Percentiles rank a stretch among this genome's conserved stretches.
Evolutionary conservation across 2,113 vertebrate genomes (phyloP).

Genomic region (Bucco capensis): DNA sequence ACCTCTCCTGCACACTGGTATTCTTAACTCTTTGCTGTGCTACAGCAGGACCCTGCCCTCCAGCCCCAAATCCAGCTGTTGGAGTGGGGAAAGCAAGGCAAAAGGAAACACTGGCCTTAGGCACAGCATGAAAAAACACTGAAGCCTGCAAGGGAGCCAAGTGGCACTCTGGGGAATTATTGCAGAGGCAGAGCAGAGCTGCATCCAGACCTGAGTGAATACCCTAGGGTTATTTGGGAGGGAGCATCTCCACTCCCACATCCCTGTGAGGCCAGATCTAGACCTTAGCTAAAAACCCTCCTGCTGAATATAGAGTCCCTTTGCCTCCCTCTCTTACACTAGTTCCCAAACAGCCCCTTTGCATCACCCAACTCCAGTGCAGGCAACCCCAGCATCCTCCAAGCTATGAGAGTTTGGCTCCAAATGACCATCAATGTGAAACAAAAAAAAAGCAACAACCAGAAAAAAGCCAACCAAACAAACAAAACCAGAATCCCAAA

Average conservation of each 20-base stretch:
- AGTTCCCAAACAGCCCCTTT: neutral
- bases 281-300: neutral
- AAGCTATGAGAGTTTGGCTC: neutral
- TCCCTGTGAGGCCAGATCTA: neutral
- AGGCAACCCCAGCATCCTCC: neutral
- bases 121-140: neutral
- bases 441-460: neutral
- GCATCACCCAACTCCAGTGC: neutral
- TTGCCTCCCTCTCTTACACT: neutral
- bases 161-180: neutral
- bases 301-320: neutral
- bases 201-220: fast-evolving
- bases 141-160: neutral
- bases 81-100: neutral
- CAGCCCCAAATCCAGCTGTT: neutral
- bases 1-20: neutral
- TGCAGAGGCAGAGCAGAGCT: neutral
- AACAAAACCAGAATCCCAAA: no score
- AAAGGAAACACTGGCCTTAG: neutral
- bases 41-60: neutral
- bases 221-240: neutral
- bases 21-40: neutral
- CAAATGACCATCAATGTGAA: neutral
- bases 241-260: neutral
- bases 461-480: neutral